Evolutionary conservation across 2,888 invertebrate genomes (phyloP).

Genomic region (Melanophora roralis): DNA sequence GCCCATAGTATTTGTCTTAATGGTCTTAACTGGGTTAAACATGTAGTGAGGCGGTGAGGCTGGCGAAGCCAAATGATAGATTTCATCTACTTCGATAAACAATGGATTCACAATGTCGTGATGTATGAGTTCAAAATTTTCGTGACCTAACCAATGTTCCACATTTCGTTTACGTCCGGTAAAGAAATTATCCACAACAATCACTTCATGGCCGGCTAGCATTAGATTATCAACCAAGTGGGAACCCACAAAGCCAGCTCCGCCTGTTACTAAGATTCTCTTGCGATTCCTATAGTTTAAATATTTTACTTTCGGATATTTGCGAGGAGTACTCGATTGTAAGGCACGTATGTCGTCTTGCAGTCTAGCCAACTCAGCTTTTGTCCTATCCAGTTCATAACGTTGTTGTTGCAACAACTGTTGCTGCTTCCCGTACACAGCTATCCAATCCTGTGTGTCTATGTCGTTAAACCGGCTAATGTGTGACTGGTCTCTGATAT

Average conservation of each 20-base stretch:
- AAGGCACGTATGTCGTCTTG: conserved; percentile 85
- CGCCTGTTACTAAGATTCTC: conserved; percentile 95
- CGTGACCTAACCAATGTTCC: conserved; percentile 99
- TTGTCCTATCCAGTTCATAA: conserved; percentile 81
- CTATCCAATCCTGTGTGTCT: conserved; percentile 55
- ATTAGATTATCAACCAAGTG: conserved; percentile 97
- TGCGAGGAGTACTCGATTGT: conserved; percentile 86
- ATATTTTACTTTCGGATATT: conserved; percentile 93
- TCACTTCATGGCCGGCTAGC: conserved; percentile 96
- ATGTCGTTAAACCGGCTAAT: conserved; percentile 24
- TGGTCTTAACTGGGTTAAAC: conserved; percentile 99
- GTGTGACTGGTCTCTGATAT: not conserved
- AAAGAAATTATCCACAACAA: conserved; percentile 98
- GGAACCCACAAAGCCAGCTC: conserved; percentile 99
- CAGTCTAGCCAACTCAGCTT: conserved; percentile 81
- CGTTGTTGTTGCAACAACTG: conserved; percentile 68
- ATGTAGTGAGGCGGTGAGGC: conserved; percentile 99
- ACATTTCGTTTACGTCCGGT: conserved; percentile 98
- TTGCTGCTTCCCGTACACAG: conserved; percentile 66
- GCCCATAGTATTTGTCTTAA: conserved; percentile 97
- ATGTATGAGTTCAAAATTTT: conserved; percentile 98
- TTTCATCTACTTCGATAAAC: conserved; percentile 97
- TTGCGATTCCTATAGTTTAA: conserved; percentile 94
- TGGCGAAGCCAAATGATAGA: conserved; percentile 99
- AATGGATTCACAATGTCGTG: conserved; percentile 99